These are phyloP conservation scores for Alectoris magna DNA, from an alignment of 2,797 vertebrate genomes.

Conservation along the genomic window DNA sequence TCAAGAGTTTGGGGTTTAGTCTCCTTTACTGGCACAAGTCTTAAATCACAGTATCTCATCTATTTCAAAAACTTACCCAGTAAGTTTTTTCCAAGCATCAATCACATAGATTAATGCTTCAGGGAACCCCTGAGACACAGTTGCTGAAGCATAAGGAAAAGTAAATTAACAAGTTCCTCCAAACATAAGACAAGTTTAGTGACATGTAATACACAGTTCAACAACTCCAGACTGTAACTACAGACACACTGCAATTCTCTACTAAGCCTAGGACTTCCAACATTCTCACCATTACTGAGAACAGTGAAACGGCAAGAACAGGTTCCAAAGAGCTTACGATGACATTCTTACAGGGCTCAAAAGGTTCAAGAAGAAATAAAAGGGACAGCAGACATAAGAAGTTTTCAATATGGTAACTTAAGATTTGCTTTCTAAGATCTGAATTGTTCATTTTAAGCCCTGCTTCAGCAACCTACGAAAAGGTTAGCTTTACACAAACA, in stretches of 20 bases:
- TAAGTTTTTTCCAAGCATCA: not conserved
- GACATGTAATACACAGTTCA: not conserved
- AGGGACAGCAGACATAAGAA: not conserved
- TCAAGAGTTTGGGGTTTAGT: not conserved
- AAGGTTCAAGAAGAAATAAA: not conserved
- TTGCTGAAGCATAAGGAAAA: not conserved
- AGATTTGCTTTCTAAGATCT: not conserved
- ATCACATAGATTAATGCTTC: not conserved
- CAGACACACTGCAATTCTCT: not conserved
- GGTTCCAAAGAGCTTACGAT: not conserved
- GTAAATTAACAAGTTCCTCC: not conserved
- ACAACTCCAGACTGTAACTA: not conserved
- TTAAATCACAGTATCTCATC: not conserved
- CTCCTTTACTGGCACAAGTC: not conserved
- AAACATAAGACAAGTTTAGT: not conserved
- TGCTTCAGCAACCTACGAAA: not conserved
- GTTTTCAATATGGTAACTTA: not conserved
- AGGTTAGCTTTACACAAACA: fast-evolving
- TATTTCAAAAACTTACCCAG: not conserved
- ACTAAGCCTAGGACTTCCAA: not conserved
- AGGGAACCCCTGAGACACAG: not conserved
- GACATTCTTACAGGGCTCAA: not conserved
- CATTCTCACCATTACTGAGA: not conserved
- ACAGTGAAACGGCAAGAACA: not conserved
- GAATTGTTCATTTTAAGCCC: not conserved